phyloP scores from a whole-genome alignment of 2,797 vertebrate genomes.

The Taenioides sp. region DNA sequence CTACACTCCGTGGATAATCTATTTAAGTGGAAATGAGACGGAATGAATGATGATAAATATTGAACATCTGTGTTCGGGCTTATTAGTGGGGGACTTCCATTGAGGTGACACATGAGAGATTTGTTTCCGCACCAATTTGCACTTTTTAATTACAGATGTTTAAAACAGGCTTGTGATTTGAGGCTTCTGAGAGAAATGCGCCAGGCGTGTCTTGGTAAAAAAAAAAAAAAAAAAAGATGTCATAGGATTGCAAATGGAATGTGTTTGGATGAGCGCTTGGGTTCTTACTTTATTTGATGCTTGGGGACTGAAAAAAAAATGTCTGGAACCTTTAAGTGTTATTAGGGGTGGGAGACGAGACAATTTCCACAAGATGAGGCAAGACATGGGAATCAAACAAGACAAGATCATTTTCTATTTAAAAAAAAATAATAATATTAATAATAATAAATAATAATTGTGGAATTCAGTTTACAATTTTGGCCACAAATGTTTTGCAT shows the following conservation, averaged over 20 bases:
- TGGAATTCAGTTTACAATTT: no score
- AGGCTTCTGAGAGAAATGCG: slow-evolving; percentile 23
- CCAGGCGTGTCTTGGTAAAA: slow-evolving; percentile 27
- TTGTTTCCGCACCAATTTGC: slow-evolving; percentile 34
- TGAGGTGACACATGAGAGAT: slow-evolving; percentile 19
- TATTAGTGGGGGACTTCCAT: slow-evolving; percentile 43
- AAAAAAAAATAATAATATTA: no score
- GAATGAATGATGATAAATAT: slow-evolving; percentile 48
- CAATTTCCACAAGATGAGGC: no score
- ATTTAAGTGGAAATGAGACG: slow-evolving; percentile 50
- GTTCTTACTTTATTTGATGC: slow-evolving; percentile 1
- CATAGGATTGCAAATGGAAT: not conserved
- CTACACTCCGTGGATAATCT: slow-evolving; percentile 27
- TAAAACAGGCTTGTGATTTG: slow-evolving; percentile 37
- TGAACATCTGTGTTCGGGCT: slow-evolving; percentile 25
- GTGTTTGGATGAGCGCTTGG: not conserved
- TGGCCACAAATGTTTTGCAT: no score
- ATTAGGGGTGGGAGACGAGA: no score
- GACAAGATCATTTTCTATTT: no score
- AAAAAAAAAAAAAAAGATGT: not conserved
- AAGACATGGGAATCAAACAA: no score
- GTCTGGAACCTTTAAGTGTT: not conserved
- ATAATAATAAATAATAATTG: no score
- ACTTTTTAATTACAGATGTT: slow-evolving; percentile 58
- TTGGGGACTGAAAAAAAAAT: no score